Conservation (phyloP, 1,140 invertebrate genomes). For the Penaeus indicus region DNA sequence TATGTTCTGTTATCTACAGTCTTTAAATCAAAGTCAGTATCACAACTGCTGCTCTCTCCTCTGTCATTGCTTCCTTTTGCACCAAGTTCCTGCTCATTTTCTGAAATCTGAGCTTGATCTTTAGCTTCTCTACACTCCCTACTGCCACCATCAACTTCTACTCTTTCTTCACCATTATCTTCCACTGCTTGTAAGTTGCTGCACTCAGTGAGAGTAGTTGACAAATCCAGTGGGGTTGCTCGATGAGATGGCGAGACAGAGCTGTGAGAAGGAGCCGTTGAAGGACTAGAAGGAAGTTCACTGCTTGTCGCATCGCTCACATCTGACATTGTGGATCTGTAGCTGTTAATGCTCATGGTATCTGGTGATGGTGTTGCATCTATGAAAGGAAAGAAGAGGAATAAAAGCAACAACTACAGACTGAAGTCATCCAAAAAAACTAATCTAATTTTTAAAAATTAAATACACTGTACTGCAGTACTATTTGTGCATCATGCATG, state of each 20-base stretch:
- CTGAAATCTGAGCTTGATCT: too few species aligned
- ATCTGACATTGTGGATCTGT: constrained; percentile 7
- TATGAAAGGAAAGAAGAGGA: too few species aligned
- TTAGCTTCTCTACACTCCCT: neutral
- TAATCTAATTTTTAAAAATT: too few species aligned
- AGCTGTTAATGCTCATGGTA: constrained; percentile 10
- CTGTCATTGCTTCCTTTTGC: neutral
- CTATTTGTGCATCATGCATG: too few species aligned
- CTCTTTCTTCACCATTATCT: neutral
- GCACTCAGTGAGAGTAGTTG: too few species aligned
- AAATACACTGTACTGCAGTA: too few species aligned
- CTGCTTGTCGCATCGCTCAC: constrained; percentile 2
- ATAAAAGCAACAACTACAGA: too few species aligned
- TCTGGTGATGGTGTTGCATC: too few species aligned
- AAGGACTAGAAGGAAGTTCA: neutral
- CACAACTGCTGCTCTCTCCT: neutral
- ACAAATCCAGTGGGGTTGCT: too few species aligned
- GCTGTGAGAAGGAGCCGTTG: neutral
- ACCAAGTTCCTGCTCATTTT: neutral
- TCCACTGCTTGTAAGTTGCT: neutral
- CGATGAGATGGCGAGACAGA: too few species aligned
- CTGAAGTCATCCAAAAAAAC: too few species aligned
- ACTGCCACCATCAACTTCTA: neutral
- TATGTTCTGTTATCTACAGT: constrained; percentile 45
- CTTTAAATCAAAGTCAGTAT: neutral